Evolutionary conservation across 1,140 invertebrate genomes (phyloP), one percentile per base, ranked within the genome.

Genomic region (Dendroctonus ponderosae): DNA sequence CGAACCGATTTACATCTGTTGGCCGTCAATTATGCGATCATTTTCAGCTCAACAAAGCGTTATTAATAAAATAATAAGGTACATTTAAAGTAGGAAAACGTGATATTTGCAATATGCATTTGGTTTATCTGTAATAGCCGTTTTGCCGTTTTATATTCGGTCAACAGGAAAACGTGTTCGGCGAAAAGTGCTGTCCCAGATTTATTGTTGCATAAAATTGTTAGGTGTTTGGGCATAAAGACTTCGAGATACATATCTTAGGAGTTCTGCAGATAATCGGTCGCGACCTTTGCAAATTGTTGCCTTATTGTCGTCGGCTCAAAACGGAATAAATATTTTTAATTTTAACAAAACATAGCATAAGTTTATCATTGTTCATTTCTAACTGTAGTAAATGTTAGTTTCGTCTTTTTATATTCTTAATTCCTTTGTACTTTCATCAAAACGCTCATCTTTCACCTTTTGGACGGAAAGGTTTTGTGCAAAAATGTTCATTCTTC

Each of bases 131-230:
- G 41, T 56, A 63, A 63, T 54, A 63, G 54, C 39, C 11, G 46
- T 43, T n/a, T n/a, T 49, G 37, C 11, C 43, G 37, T 52, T 48
- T 62, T 51, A 26, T 48, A 62, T 12, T 52, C 59, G 12, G 37
- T 51, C 46, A 50, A 26, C 15, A 38, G 39, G 54, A 14, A 44
- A 63, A 54, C 51, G 51, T 63, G 61, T 62, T 53, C 7, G 49
- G 37, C 59, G 42, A 44, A 11, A 52, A 52, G 43, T 52, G 26
- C 5, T 62, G 60, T 51, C 49, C 40, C 51, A 63, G 51, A 63
- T 63, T 63, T 63, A 40, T 54, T 63, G 26, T 63, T 63, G 61
- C 48, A 50, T 63, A 63, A 63, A 63, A 54, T 63, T 54, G 61
- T 42, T 54, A 15, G 61, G 40, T 54, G 51, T 63, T 54, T 63